Conservation (phyloP, 2,113 vertebrate genomes). For the Crypturellus undulatus region DNA sequence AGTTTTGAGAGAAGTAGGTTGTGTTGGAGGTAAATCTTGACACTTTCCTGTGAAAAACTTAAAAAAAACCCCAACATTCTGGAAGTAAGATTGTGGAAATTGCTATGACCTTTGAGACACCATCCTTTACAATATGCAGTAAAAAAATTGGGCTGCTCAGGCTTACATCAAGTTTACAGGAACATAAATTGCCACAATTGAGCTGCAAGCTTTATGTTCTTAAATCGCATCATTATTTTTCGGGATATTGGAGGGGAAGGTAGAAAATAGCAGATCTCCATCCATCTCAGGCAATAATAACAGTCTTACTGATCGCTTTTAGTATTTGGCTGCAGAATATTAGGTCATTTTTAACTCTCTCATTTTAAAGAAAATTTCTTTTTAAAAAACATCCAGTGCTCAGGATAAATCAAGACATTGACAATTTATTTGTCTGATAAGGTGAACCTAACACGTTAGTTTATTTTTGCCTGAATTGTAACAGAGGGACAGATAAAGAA, state of each 20-base stretch:
- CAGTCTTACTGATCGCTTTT: conserved; percentile 33
- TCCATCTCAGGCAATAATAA: conserved; percentile 57
- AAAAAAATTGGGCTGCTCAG: conserved; percentile 17
- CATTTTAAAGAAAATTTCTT: conserved; percentile 41
- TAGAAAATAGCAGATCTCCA: conserved; percentile 60
- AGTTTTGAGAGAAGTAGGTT: conserved; percentile 12
- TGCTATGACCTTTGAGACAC: conserved; percentile 23
- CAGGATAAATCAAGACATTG: not conserved
- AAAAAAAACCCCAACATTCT: conserved; percentile 29
- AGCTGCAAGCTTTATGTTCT: conserved; percentile 64
- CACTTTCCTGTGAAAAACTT: conserved; percentile 12
- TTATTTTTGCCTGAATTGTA: conserved; percentile 7
- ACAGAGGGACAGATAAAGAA: not conserved
- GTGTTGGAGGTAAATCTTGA: conserved; percentile 28
- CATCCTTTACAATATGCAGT: conserved; percentile 22
- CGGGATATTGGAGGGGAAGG: conserved; percentile 38
- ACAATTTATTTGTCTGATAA: conserved; percentile 47
- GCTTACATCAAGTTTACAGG: conserved; percentile 44
- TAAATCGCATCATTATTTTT: conserved; percentile 70
- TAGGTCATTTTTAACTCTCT: conserved; percentile 27
- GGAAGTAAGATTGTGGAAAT: conserved; percentile 35
- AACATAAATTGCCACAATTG: conserved; percentile 60
- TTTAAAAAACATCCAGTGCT: conserved; percentile 28
- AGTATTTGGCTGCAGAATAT: conserved; percentile 6
- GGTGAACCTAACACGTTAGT: not conserved